Percentiles rank a stretch among this genome's conserved stretches.
Evolutionary conservation across 2,888 invertebrate genomes (phyloP).

Genomic region (Synanthedon andrenaeformis): DNA sequence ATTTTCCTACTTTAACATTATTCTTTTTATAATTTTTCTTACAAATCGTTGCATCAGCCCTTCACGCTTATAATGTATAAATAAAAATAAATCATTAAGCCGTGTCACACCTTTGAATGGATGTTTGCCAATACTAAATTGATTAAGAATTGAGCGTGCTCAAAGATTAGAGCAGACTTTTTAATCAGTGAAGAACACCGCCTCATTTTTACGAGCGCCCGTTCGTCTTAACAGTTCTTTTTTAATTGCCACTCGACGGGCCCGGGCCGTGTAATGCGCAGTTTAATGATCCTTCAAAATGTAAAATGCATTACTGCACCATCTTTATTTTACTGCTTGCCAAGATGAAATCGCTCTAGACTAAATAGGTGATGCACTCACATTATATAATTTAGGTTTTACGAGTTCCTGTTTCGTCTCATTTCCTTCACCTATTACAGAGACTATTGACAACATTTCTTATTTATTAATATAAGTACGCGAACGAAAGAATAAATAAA

Average conservation of each 20-base stretch:
- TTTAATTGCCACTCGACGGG: constrained; percentile 62
- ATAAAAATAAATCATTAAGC: background rate
- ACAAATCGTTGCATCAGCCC: too few relatives aligned
- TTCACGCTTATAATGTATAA: too few relatives aligned
- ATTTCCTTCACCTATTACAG: background rate
- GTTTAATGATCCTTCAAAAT: constrained; percentile 67
- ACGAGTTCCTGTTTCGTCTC: too few relatives aligned
- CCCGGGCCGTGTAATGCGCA: constrained; percentile 53
- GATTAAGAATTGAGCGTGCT: constrained; percentile 44
- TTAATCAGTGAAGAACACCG: constrained; percentile 64
- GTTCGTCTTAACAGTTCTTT: constrained; percentile 58
- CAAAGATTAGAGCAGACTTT: constrained; percentile 49
- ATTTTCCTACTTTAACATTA: too few relatives aligned
- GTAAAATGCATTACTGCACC: constrained; percentile 65
- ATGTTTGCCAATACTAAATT: constrained; percentile 14
- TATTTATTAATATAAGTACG: too few relatives aligned
- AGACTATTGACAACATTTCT: too few relatives aligned
- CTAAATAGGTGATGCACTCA: constrained; percentile 7
- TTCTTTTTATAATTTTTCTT: too few relatives aligned
- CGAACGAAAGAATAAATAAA: too few relatives aligned
- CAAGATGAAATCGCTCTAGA: constrained; percentile 29
- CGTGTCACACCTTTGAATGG: background rate
- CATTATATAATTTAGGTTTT: constrained; percentile 7
- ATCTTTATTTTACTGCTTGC: constrained; percentile 51
- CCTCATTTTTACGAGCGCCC: constrained; percentile 55